These are phyloP conservation scores for Brachyalestes nurse DNA, from an alignment of 2,797 vertebrate genomes.

Conservation along the genomic window DNA sequence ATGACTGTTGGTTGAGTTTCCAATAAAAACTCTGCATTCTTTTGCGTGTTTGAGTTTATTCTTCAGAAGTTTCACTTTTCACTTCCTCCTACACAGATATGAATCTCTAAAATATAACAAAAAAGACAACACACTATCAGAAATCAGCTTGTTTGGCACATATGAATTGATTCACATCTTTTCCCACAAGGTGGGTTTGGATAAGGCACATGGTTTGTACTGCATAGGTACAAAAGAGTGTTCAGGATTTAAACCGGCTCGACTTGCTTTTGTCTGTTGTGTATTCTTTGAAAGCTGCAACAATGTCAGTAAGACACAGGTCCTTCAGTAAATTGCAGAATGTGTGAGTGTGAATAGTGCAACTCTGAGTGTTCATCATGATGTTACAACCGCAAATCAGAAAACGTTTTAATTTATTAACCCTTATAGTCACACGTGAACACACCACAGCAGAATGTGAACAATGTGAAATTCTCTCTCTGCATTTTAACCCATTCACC, in stretches of 20 bases:
- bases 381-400: too few relatives aligned
- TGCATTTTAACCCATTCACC: too few relatives aligned
- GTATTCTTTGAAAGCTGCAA: constrained; percentile 4
- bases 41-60: too few relatives aligned
- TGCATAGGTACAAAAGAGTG: constrained; percentile 5
- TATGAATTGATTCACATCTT: constrained; percentile 42
- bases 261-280: neutral
- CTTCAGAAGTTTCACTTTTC: too few relatives aligned
- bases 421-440: too few relatives aligned
- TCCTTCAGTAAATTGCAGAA: neutral
- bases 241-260: neutral
- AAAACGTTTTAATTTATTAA: too few relatives aligned
- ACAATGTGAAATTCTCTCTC: too few relatives aligned
- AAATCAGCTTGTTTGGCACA: neutral
- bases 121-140: neutral
- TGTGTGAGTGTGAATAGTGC: too few relatives aligned
- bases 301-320: neutral
- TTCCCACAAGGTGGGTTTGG: neutral
- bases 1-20: too few relatives aligned
- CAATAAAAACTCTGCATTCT: too few relatives aligned
- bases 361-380: neutral
- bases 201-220: constrained; percentile 23
- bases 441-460: too few relatives aligned
- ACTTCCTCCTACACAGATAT: neutral
- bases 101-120: neutral